Evolutionary conservation across 2,888 invertebrate species (phyloP), one percentile per base, ranked within the genome.

Genomic region (Tuberolachnus salignus): DNA sequence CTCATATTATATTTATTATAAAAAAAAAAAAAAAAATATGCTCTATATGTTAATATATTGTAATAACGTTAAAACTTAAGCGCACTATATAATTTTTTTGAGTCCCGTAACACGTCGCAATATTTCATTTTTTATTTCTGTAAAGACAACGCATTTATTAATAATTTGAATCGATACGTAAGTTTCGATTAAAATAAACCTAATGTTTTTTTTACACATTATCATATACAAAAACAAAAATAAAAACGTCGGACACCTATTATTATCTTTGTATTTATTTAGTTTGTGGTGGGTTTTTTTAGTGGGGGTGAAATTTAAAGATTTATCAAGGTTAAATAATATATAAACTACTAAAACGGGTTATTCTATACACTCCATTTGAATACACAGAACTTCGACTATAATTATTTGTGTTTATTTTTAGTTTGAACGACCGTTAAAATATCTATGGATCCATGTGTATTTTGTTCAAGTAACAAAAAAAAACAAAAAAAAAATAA

Each of bases 241-340:
- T 46, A 23, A 44, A 57, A 57, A 21, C 21, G 34, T 69, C 53
- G 8, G 11, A 70, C 3, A 42, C 16, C n/a, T 57, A 51, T 51
- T 26, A 26, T 26, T 14, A 19, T 13, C 9, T 16, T 34, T 46
- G 21, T 42, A 34, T n/a, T 61, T 61, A 21, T 61, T 51, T 34
- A 63, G 49, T 61, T 34, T 6, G 19, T 6, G 10, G 16, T 51
- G 16, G 21, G 21, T 21, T 57, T 46, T 44, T 70, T 69, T 44
- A 34, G 34, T 4, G 34, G 6, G 3, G 34, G 34, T 11, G n/a
- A 67, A 26, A 63, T 51, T 19, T 21, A 34, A 34, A 51, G 10
- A 46, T 51, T 51, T 44, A 34, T 61, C 61, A 72, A 72, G 72
- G 72, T 61, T 26, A 51, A 61, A 61, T 1, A 59, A 44, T 34